Conservation (phyloP, 53 echinoderm and acorn worm genomes). For the Arbacia lixula region DNA sequence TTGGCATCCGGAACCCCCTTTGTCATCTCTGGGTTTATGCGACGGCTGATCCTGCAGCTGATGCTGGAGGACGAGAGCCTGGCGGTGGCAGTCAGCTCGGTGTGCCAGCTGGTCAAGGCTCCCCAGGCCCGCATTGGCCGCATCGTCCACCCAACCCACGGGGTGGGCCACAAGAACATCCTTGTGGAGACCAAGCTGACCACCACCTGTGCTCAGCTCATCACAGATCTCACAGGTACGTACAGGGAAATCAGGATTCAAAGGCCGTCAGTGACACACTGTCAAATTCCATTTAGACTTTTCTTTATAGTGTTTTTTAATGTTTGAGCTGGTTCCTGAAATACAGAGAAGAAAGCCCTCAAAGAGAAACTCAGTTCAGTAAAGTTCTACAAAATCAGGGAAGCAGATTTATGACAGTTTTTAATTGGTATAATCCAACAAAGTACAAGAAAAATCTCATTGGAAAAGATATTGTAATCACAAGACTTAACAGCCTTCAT, state of each 20-base stretch:
- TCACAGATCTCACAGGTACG: constrained; percentile 86
- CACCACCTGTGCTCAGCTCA: constrained; percentile 71
- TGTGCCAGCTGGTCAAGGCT: constrained; percentile 80
- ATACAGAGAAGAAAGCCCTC: no score
- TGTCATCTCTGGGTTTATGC: constrained; percentile 93
- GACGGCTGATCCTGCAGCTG: constrained; percentile 93
- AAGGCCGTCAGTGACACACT: neutral
- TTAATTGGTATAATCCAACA: no score
- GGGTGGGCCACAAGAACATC: constrained; percentile 93
- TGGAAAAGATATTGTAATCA: no score
- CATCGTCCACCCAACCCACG: constrained; percentile 76
- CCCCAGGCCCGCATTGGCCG: constrained; percentile 49
- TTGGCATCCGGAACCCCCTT: constrained; percentile 64
- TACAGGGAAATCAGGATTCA: neutral
- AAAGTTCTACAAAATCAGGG: no score
- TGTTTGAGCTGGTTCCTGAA: no score
- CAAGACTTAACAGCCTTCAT: no score
- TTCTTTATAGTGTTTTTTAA: no score
- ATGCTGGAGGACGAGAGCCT: constrained; percentile 98
- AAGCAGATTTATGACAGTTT: no score
- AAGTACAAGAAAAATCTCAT: no score
- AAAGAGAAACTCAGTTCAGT: no score
- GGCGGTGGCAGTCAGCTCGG: constrained; percentile 72
- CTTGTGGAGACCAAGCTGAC: constrained; percentile 91
- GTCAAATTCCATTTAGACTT: no score